Conservation (phyloP, 2,888 invertebrate species). For the Catocala fraxini region DNA sequence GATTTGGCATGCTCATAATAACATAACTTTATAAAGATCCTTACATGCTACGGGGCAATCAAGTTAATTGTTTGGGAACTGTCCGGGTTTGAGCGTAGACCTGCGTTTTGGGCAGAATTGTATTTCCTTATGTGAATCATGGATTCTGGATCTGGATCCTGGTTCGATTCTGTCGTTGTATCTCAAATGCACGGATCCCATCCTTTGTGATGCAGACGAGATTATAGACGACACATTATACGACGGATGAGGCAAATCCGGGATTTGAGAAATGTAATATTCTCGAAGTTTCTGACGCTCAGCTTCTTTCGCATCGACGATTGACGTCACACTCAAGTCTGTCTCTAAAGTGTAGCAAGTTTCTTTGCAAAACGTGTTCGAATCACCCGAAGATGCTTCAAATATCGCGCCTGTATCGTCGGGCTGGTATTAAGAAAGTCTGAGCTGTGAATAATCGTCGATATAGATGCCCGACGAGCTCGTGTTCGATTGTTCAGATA, state of each 20-base stretch:
- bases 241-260: slow-evolving; percentile 67
- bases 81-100: slow-evolving; percentile 61
- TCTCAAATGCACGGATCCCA: slow-evolving; percentile 57
- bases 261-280: slow-evolving; percentile 64
- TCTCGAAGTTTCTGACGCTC: slow-evolving; percentile 55
- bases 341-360: slow-evolving; percentile 39
- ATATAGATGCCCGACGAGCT: slow-evolving; percentile 53
- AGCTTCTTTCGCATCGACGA: slow-evolving; percentile 31
- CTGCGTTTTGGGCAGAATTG: slow-evolving; percentile 63
- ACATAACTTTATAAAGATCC: too few relatives aligned
- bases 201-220: slow-evolving; percentile 60
- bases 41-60: too few relatives aligned
- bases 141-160: too few relatives aligned
- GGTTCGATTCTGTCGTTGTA: slow-evolving; percentile 64
- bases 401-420: slow-evolving; percentile 14
- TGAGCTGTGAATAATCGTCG: slow-evolving; percentile 72
- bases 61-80: slow-evolving; percentile 27
- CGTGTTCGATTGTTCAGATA: slow-evolving; percentile 17
- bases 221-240: slow-evolving; percentile 64
- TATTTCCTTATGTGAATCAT: slow-evolving; percentile 34
- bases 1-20: too few relatives aligned
- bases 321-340: slow-evolving; percentile 38
- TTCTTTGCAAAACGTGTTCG: slow-evolving; percentile 14
- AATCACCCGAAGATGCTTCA: slow-evolving; percentile 20
- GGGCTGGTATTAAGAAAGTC: slow-evolving; percentile 67